Evolutionary conservation across 2,113 vertebrate species (phyloP), one percentile per base, ranked within the genome.

Genomic region (Budorcas taxicolor): DNA sequence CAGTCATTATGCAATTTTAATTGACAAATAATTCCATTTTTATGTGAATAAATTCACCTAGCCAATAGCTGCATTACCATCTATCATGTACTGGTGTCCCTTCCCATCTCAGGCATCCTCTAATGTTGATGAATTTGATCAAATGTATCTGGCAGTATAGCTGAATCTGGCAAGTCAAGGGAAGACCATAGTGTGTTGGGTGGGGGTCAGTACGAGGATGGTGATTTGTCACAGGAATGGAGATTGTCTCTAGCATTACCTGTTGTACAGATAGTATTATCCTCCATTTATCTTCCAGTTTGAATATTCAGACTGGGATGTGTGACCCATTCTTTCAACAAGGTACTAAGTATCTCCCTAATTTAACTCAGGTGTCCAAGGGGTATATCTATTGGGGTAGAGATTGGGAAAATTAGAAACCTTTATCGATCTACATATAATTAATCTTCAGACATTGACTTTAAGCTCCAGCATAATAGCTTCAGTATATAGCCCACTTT

Each of bases 201-300:
- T 91, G 57, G 67, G 80, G 5, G 19, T 12, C 29, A 21, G 10
- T 6, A 29, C 82, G 84, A 89, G 82, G 94, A 91, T 17, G 96
- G 98, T 90, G 98, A 98, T 98, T 98, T 98, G 96, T 99, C 97
- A 98, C 94, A 97, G 93, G 92, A 52, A 96, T 95, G 93, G 93
- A 97, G 97, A 97, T 95, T 88, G 52, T 95, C 98, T 98, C 95
- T 97, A 98, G 97, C 94, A 91, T 90, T 99, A 99, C 99, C 99
- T 99, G 97, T 99, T 99, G 98, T 99, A 98, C 97, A 99, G 98
- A 98, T 99, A 98, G 97, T 98, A 99, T 98, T 98, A 98, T 82
- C 98, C 85, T 57, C 98, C 98, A 97, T 99, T 99, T 98, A 99
- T 98, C 97, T 98, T 99, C 98, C 98, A 98, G 8, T 98, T 98